A percentile compares a stretch with the other conserved stretches of the same genome.
Evolutionary conservation across 2,113 vertebrate genomes (phyloP).

Genomic region (Chloropsis cyanopogon): DNA sequence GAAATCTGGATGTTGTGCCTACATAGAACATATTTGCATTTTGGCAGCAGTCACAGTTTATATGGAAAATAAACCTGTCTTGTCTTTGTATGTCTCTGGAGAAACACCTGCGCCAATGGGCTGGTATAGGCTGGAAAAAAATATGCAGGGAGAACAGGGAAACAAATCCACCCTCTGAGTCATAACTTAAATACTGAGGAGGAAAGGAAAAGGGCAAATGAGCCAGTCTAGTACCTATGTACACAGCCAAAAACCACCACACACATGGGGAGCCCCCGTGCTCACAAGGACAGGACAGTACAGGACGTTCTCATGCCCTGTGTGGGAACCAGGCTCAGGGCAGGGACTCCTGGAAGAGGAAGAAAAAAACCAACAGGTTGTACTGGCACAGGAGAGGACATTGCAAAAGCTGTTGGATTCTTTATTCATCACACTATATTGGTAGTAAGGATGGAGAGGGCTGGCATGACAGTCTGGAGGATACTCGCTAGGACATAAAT

Average conservation of each 20-base stretch:
- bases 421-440: background rate
- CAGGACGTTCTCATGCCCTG: background rate
- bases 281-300: background rate
- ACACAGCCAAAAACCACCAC: background rate
- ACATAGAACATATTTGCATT: background rate
- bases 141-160: background rate
- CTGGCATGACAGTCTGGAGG: background rate
- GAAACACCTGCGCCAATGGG: background rate
- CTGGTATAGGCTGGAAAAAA: background rate
- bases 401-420: background rate
- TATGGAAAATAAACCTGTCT: background rate
- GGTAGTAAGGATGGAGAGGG: background rate
- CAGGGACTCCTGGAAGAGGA: rapidly evolving
- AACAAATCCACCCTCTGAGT: background rate
- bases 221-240: background rate
- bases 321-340: background rate
- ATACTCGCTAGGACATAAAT: background rate
- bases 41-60: background rate
- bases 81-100: background rate
- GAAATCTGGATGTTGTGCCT: background rate
- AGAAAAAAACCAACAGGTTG: background rate
- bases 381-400: background rate
- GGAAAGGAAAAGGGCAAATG: background rate
- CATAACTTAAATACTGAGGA: background rate
- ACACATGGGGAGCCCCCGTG: background rate